phyloP scores from a whole-genome alignment of 2,888 invertebrate species.

The Pseudococcus longispinus region DNA sequence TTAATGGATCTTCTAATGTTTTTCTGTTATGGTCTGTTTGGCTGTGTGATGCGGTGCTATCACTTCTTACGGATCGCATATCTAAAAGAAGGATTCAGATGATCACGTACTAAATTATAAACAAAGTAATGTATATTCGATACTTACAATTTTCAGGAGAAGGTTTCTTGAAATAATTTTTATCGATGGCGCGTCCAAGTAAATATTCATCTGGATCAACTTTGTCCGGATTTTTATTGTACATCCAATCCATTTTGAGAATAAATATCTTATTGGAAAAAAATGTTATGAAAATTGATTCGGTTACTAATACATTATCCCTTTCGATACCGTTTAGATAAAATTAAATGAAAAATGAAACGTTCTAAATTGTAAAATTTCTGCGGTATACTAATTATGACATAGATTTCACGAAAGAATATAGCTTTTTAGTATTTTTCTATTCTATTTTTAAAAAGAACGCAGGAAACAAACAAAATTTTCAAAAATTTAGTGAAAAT shows the following conservation, averaged over 20 bases:
- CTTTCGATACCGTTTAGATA: too few species aligned
- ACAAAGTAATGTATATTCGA: too few species aligned
- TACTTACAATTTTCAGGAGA: constrained; percentile 51
- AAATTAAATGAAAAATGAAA: too few species aligned
- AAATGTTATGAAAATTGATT: background rate
- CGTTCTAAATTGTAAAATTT: too few species aligned
- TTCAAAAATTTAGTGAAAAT: too few species aligned
- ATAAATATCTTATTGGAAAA: too few species aligned
- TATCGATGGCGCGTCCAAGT: constrained; percentile 55
- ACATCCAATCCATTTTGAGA: constrained; percentile 55
- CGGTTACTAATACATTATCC: too few species aligned
- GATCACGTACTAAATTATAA: background rate
- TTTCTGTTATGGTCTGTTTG: constrained; percentile 32
- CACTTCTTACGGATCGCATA: constrained; percentile 50
- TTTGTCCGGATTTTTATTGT: constrained; percentile 31
- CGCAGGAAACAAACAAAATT: too few species aligned
- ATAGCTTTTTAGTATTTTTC: too few species aligned
- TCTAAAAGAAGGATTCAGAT: background rate
- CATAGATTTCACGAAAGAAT: too few species aligned
- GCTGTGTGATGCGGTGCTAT: constrained; percentile 7
- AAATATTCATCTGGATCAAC: constrained; percentile 58
- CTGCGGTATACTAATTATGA: too few species aligned
- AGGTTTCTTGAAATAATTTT: constrained; percentile 40
- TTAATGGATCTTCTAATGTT: constrained; percentile 48
- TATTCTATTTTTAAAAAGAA: too few species aligned